Evolutionary conservation across 2,888 invertebrate genomes (phyloP).

Genomic region (Trachelus iudaicus): DNA sequence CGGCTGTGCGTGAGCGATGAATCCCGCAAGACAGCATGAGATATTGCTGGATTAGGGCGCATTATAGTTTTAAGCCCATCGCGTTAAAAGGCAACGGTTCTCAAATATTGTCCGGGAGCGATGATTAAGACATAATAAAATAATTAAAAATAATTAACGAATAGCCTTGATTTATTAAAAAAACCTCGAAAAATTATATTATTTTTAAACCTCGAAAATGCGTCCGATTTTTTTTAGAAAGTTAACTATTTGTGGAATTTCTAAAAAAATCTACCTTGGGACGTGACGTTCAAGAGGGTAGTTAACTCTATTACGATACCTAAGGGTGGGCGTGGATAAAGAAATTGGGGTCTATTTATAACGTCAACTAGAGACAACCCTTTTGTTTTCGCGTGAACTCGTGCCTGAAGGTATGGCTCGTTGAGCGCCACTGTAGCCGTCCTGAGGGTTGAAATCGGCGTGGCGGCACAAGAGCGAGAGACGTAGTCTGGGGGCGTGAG

Average conservation of each 20-base stretch:
- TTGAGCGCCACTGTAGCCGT: conserved; percentile 57
- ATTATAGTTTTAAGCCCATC: conserved; percentile 60
- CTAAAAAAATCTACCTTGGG: background rate
- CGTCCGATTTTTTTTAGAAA: background rate
- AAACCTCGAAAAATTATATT: background rate
- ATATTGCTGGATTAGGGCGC: conserved; percentile 59
- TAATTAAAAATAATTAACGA: background rate
- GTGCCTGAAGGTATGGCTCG: conserved; percentile 56
- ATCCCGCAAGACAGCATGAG: conserved; percentile 60
- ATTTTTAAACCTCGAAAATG: background rate
- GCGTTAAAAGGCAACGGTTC: conserved; percentile 53
- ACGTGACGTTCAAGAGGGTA: background rate
- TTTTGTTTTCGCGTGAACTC: conserved; percentile 49
- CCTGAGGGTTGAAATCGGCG: conserved; percentile 45
- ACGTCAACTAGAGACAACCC: conserved; percentile 33
- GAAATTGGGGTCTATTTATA: conserved; percentile 3
- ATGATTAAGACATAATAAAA: background rate
- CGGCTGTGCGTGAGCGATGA: conserved; percentile 52
- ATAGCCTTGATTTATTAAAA: background rate
- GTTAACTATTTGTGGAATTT: background rate
- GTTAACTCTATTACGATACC: background rate
- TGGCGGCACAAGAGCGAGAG: conserved; percentile 27
- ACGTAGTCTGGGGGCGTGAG: conserved; percentile 48
- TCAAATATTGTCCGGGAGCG: conserved; percentile 31
- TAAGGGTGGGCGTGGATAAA: background rate